Evolutionary conservation across 2,888 invertebrate genomes (phyloP).

Genomic region (Tolmerus cingulatus): DNA sequence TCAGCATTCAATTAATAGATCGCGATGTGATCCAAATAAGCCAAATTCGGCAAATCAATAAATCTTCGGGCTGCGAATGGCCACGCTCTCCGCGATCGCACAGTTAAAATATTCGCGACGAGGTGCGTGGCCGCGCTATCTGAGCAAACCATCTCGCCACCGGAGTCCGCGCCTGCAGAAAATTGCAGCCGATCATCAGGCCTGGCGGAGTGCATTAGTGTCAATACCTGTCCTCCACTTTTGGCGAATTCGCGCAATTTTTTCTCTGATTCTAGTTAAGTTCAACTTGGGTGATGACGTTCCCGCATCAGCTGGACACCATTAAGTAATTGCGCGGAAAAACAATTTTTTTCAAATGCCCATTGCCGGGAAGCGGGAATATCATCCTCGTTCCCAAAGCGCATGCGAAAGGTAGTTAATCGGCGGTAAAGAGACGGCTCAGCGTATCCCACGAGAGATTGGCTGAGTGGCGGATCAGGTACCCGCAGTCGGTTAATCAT

Average conservation of each 20-base stretch:
- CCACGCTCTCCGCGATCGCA: neutral
- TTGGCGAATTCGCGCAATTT: slow-evolving; percentile 11
- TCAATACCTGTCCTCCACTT: slow-evolving; percentile 32
- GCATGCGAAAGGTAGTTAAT: neutral
- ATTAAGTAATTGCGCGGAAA: neutral
- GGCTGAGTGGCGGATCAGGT: neutral
- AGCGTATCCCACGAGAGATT: neutral
- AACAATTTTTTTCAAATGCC: neutral
- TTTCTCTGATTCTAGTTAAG: neutral
- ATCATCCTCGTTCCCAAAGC: neutral
- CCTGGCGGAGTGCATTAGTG: slow-evolving; percentile 20
- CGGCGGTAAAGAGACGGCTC: neutral
- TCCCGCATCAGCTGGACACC: neutral
- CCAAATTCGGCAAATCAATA: slow-evolving; percentile 20
- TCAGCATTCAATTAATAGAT: slow-evolving; percentile 3
- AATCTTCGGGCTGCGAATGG: neutral
- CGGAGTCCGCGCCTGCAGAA: neutral
- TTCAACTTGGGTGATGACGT: neutral
- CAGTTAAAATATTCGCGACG: neutral
- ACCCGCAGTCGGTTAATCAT: neutral
- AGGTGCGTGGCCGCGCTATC: neutral
- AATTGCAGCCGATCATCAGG: slow-evolving; percentile 18
- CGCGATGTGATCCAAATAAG: slow-evolving; percentile 23
- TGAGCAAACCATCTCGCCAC: neutral
- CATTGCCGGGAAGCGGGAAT: neutral